Evolutionary conservation across 2,888 invertebrate genomes (phyloP).

Genomic region (Hyposoter didymator): DNA sequence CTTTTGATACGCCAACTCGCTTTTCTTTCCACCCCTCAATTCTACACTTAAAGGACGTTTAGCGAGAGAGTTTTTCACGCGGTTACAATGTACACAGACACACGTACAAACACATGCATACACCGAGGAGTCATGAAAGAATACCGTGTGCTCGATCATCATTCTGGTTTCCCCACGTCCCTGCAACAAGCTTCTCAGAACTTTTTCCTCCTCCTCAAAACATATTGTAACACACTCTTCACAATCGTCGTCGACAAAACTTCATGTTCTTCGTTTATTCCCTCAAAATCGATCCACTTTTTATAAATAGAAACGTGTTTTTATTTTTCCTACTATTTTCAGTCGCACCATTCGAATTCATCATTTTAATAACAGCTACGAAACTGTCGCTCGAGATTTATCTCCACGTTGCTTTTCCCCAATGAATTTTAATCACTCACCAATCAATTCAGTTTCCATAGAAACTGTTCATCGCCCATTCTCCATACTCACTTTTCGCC

Average conservation of each 20-base stretch:
- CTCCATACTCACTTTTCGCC: not conserved
- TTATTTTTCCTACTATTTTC: not conserved
- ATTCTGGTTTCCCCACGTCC: constrained; percentile 30
- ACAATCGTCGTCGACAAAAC: constrained; percentile 19
- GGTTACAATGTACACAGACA: constrained; percentile 46
- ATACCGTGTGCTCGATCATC: constrained; percentile 55
- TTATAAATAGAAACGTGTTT: constrained; percentile 37
- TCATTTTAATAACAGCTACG: constrained; percentile 15
- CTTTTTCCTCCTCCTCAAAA: constrained; percentile 21
- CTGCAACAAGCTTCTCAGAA: constrained; percentile 27
- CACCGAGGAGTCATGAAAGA: constrained; percentile 49
- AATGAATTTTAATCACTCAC: not conserved
- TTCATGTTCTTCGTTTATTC: constrained; percentile 16
- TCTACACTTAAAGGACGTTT: constrained; percentile 75
- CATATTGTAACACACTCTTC: constrained; percentile 26
- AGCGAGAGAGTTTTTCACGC: constrained; percentile 68
- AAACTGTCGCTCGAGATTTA: constrained; percentile 1
- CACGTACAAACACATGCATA: constrained; percentile 4
- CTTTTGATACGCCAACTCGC: constrained; percentile 74
- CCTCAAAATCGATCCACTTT: constrained; percentile 32
- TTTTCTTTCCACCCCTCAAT: constrained; percentile 52
- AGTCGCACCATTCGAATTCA: not conserved
- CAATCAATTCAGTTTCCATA: not conserved
- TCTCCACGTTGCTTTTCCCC: not conserved
- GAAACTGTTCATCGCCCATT: not conserved